Conservation (phyloP, 2,113 vertebrate genomes). For the Spizaetus ornatus region DNA sequence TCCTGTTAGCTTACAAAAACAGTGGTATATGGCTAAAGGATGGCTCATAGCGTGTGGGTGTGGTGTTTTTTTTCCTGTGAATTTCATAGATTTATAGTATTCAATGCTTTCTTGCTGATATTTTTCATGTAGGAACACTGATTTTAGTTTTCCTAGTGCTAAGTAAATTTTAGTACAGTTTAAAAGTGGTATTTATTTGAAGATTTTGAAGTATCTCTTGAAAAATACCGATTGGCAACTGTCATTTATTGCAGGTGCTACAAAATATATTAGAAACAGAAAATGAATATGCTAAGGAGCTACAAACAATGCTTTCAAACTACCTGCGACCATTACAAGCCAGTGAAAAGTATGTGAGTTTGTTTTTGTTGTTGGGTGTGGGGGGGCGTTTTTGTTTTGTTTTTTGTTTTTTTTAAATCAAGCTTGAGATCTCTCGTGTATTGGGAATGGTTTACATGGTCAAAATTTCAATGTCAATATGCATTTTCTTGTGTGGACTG, state of each 20-base stretch:
- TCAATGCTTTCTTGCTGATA: not conserved
- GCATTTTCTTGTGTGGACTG: not conserved
- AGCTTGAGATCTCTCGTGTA: not conserved
- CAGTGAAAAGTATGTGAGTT: constrained; percentile 88
- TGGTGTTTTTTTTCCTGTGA: not conserved
- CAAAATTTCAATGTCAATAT: not conserved
- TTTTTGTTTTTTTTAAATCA: not conserved
- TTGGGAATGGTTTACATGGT: not conserved
- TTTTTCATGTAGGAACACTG: not conserved
- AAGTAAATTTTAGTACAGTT: not conserved
- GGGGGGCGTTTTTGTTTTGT: not conserved
- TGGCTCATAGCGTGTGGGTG: not conserved
- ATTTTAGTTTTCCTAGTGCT: not conserved
- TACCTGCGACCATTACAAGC: constrained; percentile 90
- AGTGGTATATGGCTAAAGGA: not conserved
- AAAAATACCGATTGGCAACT: not conserved
- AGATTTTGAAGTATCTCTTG: not conserved
- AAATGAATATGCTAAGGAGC: constrained; percentile 94
- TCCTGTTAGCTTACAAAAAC: not conserved
- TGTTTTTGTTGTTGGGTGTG: not conserved
- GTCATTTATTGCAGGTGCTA: constrained; percentile 83
- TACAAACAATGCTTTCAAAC: constrained; percentile 90
- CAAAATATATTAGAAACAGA: constrained; percentile 99
- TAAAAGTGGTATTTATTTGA: not conserved
- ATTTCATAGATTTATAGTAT: not conserved